Conservation (phyloP, 30 jellyfish, hydroid and myxozoan genomes). For the Aurelia sp. region DNA sequence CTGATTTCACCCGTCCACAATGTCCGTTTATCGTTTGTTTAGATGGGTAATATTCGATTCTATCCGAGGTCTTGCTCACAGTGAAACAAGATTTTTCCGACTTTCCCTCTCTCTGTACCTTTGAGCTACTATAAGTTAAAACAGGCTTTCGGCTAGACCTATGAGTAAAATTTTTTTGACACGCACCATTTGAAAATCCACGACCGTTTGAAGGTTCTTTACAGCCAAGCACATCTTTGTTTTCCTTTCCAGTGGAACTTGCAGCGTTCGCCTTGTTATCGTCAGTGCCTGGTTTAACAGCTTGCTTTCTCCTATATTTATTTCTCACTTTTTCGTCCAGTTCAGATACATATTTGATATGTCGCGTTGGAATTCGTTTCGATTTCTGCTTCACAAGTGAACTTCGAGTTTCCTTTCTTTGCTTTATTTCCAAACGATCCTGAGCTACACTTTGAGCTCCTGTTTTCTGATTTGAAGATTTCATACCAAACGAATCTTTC, state of each 20-base stretch:
- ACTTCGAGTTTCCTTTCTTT: not conserved
- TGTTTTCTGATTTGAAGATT: too few relatives aligned
- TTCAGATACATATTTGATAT: conserved; percentile 92
- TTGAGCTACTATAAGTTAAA: not conserved
- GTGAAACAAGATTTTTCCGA: not conserved
- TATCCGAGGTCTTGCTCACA: not conserved
- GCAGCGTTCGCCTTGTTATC: conserved; percentile 10
- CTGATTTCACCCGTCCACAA: conserved; percentile 27
- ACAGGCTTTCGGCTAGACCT: not conserved
- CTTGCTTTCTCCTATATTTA: conserved; percentile 49
- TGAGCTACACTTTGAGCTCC: too few relatives aligned
- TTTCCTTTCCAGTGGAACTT: not conserved
- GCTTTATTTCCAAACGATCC: too few relatives aligned
- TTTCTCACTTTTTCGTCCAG: conserved; percentile 74
- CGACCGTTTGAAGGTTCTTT: not conserved
- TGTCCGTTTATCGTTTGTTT: not conserved
- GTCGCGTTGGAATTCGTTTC: conserved; percentile 83
- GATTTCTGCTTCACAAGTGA: conserved; percentile 80
- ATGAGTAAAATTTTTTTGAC: not conserved
- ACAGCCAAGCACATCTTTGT: not conserved
- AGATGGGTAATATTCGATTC: not conserved
- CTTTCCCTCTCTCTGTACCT: not conserved
- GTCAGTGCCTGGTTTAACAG: not conserved
- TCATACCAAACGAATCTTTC: too few relatives aligned
- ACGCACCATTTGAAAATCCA: not conserved